A percentile compares a stretch with the other conserved stretches of the same genome.
Evolutionary conservation across 2,888 invertebrate species (phyloP).

Genomic region (Anoncus sp.): DNA sequence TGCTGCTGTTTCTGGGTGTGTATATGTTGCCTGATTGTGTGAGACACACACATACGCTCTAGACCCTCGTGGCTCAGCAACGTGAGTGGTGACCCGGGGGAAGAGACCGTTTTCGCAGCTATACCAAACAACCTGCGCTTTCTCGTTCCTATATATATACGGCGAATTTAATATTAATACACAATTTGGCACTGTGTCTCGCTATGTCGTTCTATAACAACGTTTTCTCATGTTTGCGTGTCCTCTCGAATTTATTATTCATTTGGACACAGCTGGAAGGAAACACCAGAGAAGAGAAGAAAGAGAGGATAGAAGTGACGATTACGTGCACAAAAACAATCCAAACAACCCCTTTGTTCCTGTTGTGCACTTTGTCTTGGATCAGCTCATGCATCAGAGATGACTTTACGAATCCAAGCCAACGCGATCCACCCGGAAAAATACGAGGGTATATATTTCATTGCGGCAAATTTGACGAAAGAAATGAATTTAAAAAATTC

Average conservation of each 20-base stretch:
- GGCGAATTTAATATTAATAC: conserved; percentile 77
- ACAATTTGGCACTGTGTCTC: conserved; percentile 75
- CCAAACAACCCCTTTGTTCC: not conserved
- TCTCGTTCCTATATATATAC: conserved; percentile 58
- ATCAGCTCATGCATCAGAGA: not conserved
- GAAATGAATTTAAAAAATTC: not conserved
- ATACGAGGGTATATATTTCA: not conserved
- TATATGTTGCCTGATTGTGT: conserved; percentile 48
- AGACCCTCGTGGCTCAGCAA: conserved; percentile 10
- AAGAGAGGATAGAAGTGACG: conserved; percentile 71
- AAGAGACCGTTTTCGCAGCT: conserved; percentile 44
- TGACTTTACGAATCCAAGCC: not conserved
- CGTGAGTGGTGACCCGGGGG: conserved; percentile 47
- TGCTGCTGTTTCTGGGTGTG: conserved; percentile 20
- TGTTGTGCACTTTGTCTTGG: not conserved
- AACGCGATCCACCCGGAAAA: not conserved
- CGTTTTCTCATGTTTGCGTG: conserved; percentile 59
- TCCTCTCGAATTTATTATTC: conserved; percentile 73
- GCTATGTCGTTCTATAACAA: conserved; percentile 52
- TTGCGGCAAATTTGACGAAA: not conserved
- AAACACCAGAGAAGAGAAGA: not conserved
- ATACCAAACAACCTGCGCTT: conserved; percentile 9
- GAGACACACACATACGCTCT: conserved; percentile 7
- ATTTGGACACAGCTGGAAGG: conserved; percentile 66
- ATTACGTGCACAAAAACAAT: conserved; percentile 71